These are phyloP conservation scores for Cantharis lateralis DNA, from an alignment of 2,888 invertebrate genomes.

Conservation along the genomic window DNA sequence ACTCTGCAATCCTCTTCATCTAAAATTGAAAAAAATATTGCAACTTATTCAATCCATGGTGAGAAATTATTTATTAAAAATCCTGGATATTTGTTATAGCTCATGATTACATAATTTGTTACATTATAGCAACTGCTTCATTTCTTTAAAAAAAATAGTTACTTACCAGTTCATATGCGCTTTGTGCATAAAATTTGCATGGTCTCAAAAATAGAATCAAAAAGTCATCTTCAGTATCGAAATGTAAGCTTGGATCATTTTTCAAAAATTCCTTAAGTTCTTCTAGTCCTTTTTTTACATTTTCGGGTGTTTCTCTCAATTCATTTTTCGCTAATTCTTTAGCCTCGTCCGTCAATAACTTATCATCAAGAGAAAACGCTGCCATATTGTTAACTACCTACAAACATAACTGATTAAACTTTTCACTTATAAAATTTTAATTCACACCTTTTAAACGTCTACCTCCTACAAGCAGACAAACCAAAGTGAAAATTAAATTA, in stretches of 20 bases:
- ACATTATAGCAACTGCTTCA: no score
- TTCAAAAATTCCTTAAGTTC: constrained; percentile 65
- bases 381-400: constrained; percentile 10
- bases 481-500: constrained; percentile 2
- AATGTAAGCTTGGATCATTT: constrained; percentile 68
- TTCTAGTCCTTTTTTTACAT: constrained; percentile 64
- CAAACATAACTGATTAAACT: neutral
- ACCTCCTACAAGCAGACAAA: neutral
- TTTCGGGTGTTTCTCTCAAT: constrained; percentile 73
- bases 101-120: neutral
- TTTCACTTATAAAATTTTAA: neutral
- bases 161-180: constrained; percentile 77
- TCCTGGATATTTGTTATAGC: neutral
- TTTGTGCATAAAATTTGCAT: constrained; percentile 82
- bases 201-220: constrained; percentile 78
- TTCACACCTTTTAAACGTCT: neutral
- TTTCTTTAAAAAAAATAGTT: neutral
- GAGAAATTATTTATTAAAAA: neutral
- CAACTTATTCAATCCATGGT: neutral
- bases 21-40: constrained; percentile 48
- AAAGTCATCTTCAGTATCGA: constrained; percentile 76
- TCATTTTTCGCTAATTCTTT: constrained; percentile 66
- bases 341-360: constrained; percentile 63
- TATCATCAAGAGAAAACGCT: constrained; percentile 63
- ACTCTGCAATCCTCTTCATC: constrained; percentile 78